Evolutionary conservation across 1,140 invertebrate genomes (phyloP), one percentile per base, ranked within the genome.

Genomic region (Drosophila burlai): DNA sequence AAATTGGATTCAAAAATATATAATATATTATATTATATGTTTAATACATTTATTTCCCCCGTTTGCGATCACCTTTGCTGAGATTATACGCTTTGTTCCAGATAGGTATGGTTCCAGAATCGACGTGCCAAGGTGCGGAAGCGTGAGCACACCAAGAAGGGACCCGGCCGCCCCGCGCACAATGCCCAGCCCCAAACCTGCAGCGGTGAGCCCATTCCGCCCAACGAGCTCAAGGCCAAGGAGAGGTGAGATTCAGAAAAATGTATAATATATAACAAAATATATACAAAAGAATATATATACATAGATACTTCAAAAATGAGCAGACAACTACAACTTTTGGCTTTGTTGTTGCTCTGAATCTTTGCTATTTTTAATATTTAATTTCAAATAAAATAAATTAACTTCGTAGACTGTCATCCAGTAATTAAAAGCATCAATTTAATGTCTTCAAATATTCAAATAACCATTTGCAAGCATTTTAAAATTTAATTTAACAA

Each of bases 21-120:
- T 18, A 18, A 4, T 43, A 4, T 43, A 18, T 18, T 43, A 2
- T 46, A 21, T 46, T 46, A 21, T 21, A 7, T 31, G 21, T 46
- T 46, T 24, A 46, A 0, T 47, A 24, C 13, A 24, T 46, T 7
- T 0, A 15, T 21, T n/a, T 18, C 11, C 10, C 10, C 10, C 6
- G 9, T 36, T 21, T 10, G 16, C 38, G 45, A 55, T 60, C 84
- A 87, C 66, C 69, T 87, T 87, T 90, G 85, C 91, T 92, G 83
- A 93, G 91, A 93, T 93, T 92, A 91, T 93, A 85, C 91, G 80
- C 92, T 92, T 89, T 92, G 91, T 92, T 92, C 83, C 91, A 92
- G 91, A 92, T 92, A 99, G 99, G 99, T 99, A 66, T 99, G 99
- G 98, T 99, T 99, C 94, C 99, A 99, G 95, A 99, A 99, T 94